Base-by-base conservation (phyloP, 1,140 invertebrate species). In the Drosophila miranda region DNA sequence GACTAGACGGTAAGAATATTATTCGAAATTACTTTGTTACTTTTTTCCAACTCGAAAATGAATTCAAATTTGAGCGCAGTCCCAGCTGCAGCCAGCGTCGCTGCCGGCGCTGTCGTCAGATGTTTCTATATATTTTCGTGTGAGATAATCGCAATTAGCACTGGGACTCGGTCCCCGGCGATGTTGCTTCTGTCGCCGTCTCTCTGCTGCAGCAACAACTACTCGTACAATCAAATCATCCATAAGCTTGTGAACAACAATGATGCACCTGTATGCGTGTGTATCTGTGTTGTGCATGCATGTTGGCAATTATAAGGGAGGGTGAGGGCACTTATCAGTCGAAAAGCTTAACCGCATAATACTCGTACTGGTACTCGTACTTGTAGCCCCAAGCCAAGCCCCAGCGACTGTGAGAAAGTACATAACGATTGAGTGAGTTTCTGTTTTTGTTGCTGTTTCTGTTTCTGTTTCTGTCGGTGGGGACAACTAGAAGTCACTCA, bases 111-210 rank as follows among this genome's bases (percentile, higher is more conserved):
- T 44, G 56, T 21, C 30, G 71, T 57, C 73, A 26, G 42, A 78
- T 72, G 70, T 70, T 63, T 71, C 75, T 67, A 75, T 55, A 44
- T 70, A 53, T 54, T 30, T 71, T 55, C 69, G 50, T 86, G 68
- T 88, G 83, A 88, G 82, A 90, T 90, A 90, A 89, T 88, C 88
- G 73, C 80, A 90, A 90, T 89, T 90, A 90, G 88, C 88, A 89
- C 82, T 77, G 72, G 43, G 59, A 75, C 21, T 43, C 54, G 41
- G 43, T 52, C 42, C 42, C 28, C 53, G 54, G 23, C 23, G 23
- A 26, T 26, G 23, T 26, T 26, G 23, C 23, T 26, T 26, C 49
- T 45, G 51, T 14, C 49, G 44, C 48, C 16, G 54, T 11, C 41
- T 11, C 46, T 21, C 53, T 44, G 54, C 38, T 64, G 62, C 69